A percentile compares a stretch with the other conserved stretches of the same genome.
Evolutionary conservation across 2,113 vertebrate species (phyloP).

Genomic region (Rostratula benghalensis): DNA sequence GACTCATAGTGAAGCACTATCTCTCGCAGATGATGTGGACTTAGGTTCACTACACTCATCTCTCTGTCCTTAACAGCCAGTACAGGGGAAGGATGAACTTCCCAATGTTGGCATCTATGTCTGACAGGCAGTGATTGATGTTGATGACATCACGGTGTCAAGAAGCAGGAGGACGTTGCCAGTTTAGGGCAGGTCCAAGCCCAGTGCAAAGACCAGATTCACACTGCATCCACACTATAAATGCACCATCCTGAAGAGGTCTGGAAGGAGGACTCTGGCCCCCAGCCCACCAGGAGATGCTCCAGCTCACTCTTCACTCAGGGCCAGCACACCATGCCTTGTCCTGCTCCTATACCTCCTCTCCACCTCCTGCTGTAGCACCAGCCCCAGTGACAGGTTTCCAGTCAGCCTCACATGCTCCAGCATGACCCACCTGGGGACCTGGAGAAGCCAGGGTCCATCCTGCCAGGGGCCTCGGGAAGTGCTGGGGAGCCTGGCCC

Average conservation of each 20-base stretch:
- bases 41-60: background rate
- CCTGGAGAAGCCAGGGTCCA: background rate
- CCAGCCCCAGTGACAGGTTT: background rate
- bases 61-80: background rate
- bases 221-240: background rate
- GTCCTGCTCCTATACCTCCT: background rate
- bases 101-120: background rate
- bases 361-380: background rate
- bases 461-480: accelerated
- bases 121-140: background rate
- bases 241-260: background rate
- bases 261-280: background rate
- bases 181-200: background rate
- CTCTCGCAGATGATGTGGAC: background rate
- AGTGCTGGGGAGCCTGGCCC: background rate
- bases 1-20: accelerated
- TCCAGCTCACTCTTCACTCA: background rate
- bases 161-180: background rate
- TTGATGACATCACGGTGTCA: background rate
- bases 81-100: background rate
- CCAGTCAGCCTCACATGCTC: background rate
- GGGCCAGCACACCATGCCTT: background rate
- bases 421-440: background rate
- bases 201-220: background rate
- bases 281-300: background rate